Evolutionary conservation across 2,888 invertebrate species (phyloP).

Genomic region (Altica lythri): DNA sequence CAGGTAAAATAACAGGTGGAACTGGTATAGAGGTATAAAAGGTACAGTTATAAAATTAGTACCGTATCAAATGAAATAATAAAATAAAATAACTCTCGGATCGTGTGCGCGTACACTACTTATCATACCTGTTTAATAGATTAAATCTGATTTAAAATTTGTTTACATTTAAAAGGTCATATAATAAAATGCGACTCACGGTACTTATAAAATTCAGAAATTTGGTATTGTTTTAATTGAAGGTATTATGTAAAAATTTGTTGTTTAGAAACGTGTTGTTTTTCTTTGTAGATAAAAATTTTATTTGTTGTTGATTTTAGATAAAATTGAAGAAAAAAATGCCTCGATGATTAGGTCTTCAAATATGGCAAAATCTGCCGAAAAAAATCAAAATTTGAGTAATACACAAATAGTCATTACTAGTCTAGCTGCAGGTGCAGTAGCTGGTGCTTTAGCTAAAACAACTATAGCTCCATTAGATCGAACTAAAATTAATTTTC

Average conservation of each 20-base stretch:
- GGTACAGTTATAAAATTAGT: slow-evolving; percentile 34
- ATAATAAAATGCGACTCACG: too few relatives aligned
- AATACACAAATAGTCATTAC: slow-evolving; percentile 72
- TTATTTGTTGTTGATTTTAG: slow-evolving; percentile 10
- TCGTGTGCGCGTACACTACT: background rate
- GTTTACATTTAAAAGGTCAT: too few relatives aligned
- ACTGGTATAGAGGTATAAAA: too few relatives aligned
- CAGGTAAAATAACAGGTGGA: slow-evolving; percentile 21
- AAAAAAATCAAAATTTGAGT: slow-evolving; percentile 48
- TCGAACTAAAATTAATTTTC: slow-evolving; percentile 98
- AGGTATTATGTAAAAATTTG: background rate
- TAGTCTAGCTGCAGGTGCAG: slow-evolving; percentile 88
- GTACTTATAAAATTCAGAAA: too few relatives aligned
- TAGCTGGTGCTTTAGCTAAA: slow-evolving; percentile 94
- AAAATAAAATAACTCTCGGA: background rate
- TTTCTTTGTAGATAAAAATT: too few relatives aligned
- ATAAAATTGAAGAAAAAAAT: slow-evolving; percentile 25
- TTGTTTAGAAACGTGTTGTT: background rate
- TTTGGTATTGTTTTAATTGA: background rate
- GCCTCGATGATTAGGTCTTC: slow-evolving; percentile 39
- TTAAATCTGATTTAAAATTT: too few relatives aligned
- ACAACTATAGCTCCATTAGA: slow-evolving; percentile 96
- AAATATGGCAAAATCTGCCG: slow-evolving; percentile 43
- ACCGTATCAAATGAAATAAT: slow-evolving; percentile 12
- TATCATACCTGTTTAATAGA: background rate